Base-by-base conservation (phyloP, 2,797 vertebrate species). In the Esox lucius region DNA sequence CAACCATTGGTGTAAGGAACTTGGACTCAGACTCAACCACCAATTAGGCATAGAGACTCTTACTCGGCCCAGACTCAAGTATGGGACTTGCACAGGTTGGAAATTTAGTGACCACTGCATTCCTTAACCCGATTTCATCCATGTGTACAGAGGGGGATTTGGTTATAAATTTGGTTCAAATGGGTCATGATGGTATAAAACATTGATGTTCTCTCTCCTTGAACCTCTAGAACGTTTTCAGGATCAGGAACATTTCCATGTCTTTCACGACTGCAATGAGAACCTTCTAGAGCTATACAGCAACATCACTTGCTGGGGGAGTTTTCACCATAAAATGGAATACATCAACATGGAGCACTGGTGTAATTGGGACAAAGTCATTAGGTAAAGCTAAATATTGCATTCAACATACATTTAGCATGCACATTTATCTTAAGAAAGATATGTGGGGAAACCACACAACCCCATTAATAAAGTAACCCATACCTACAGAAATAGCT, bases 201-300 rank as follows among this genome's bases (percentile, higher is more conserved):
- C n/a, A 24, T 69, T 11, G 2, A 48, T 19, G 53, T 15, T 11
- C 22, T 68, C 56, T 24, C 56, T 70, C 2, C 0, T 70, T 71
- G 3, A 53, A 24, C 66, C 51, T 76, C 24, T 83, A 93, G 92
- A 91, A 71, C 11, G 0, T 0, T 92, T 91, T 33, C 90, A 91
- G 80, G 39, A 80, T 0, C 72, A 72, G 74, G 70, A 81, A 3
- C 0, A 0, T 0, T 0, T 0, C 19, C 0, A 6, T 0, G 0
- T 0, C 0, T 4, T 0, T 2, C 0, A 0, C 13, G 3, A 0
- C 0, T 93, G 92, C 28, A 0, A 17, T 0, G 49, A 7, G 49
- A 0, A 11, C 0, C 0, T 0, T 0, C 39, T 90, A 70, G 6
- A 4, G 1, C 0, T 0, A 0, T 0, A 0, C 0, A 76, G 39